Conservation (phyloP, 2,888 invertebrate genomes). For the Malthinus flaveolus region DNA sequence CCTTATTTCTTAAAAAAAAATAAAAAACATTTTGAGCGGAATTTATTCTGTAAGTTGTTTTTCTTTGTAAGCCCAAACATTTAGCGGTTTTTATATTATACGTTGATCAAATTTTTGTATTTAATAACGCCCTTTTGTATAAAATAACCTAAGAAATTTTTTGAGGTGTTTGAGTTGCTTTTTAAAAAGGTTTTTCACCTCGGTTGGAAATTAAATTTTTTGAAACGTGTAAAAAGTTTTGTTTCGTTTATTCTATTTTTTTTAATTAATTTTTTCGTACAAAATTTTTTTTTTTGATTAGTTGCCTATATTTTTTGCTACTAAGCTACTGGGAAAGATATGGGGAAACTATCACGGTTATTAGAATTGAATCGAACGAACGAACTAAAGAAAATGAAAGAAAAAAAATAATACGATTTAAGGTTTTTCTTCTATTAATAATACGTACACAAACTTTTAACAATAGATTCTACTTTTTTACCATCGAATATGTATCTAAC, state of each 20-base stretch:
- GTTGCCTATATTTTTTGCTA: constrained; percentile 14
- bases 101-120: neutral
- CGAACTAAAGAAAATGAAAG: neutral
- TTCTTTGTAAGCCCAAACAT: constrained; percentile 37
- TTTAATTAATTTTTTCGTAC: constrained; percentile 2
- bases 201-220: no score
- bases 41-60: constrained; percentile 36
- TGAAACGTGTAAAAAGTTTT: no score
- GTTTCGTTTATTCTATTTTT: no score
- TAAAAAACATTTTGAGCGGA: constrained; percentile 36
- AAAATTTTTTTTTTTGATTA: constrained; percentile 5
- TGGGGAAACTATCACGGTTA: constrained; percentile 15
- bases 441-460: constrained; percentile 18
- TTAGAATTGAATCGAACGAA: constrained; percentile 21
- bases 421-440: constrained; percentile 11
- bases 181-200: neutral
- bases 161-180: constrained; percentile 5
- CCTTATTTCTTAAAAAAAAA: no score
- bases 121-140: neutral
- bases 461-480: constrained; percentile 15
- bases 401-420: constrained; percentile 15
- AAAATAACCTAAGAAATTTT: constrained; percentile 12
- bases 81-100: constrained; percentile 24
- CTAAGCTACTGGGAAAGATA: constrained; percentile 15
- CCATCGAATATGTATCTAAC: constrained; percentile 19